These are phyloP conservation scores for Drosophila mauritiana DNA, from an alignment of 1,140 invertebrate species.

Conservation along the genomic window DNA sequence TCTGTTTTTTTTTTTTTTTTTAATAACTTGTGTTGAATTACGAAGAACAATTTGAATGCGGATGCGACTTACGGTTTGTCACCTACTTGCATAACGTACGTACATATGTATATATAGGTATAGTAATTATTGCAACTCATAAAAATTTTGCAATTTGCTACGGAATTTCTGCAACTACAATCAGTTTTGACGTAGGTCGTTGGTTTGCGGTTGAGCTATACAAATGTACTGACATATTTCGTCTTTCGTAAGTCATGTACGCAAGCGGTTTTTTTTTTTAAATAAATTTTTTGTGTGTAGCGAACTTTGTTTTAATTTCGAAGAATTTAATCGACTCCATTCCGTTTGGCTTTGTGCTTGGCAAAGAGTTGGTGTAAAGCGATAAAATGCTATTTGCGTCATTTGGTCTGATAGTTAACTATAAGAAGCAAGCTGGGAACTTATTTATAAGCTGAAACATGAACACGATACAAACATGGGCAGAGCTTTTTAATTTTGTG, in stretches of 20 bases:
- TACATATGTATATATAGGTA: not conserved
- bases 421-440: not conserved
- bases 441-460: not conserved
- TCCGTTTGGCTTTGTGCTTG: not conserved
- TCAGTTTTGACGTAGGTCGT: slow-evolving; percentile 23
- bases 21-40: not conserved
- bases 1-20: not conserved
- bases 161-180: slow-evolving; percentile 23
- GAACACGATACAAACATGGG: not conserved
- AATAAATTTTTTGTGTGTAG: no score
- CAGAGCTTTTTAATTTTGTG: no score
- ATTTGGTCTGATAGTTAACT: not conserved
- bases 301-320: not conserved
- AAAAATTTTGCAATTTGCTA: slow-evolving; percentile 13
- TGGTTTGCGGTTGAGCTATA: slow-evolving; percentile 11
- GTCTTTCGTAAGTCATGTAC: slow-evolving; percentile 4
- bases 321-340: not conserved
- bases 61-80: not conserved
- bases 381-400: not conserved
- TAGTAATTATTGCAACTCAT: slow-evolving; percentile 8
- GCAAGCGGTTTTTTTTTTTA: not conserved
- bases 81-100: not conserved
- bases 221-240: slow-evolving; percentile 4
- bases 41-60: not conserved
- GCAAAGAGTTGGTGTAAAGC: not conserved